These are phyloP conservation scores for Leptura quadrifasciata DNA, from an alignment of 2,888 invertebrate species.

Conservation along the genomic window DNA sequence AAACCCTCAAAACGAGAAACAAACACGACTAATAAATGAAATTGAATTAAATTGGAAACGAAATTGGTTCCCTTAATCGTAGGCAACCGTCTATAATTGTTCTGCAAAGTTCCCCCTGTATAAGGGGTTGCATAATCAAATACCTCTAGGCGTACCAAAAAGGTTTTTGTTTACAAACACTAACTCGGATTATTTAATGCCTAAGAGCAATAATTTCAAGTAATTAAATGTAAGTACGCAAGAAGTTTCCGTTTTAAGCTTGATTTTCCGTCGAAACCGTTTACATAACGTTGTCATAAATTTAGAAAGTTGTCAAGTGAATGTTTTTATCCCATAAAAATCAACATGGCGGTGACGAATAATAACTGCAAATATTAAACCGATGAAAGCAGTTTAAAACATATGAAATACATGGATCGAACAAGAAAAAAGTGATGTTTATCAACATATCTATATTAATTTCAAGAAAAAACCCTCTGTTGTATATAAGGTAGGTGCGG, in stretches of 20 bases:
- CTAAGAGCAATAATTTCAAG: background rate
- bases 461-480: constrained; percentile 49
- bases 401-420: constrained; percentile 52
- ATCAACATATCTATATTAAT: constrained; percentile 54
- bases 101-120: background rate
- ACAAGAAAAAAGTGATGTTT: constrained; percentile 64
- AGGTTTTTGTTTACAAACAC: constrained; percentile 39
- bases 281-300: constrained; percentile 33
- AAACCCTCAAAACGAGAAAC: too few species aligned
- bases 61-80: background rate
- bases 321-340: constrained; percentile 48
- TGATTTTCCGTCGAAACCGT: background rate
- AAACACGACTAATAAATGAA: too few species aligned
- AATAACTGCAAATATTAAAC: constrained; percentile 55
- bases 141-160: background rate
- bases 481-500: constrained; percentile 50
- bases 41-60: too few species aligned
- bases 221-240: constrained; percentile 8
- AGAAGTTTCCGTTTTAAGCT: background rate
- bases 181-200: background rate
- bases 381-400: constrained; percentile 25
- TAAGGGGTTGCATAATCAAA: background rate
- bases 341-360: constrained; percentile 64
- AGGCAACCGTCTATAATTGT: too few species aligned
- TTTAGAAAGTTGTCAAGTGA: constrained; percentile 46